phyloP scores from a whole-genome alignment of 1,140 invertebrate genomes.

The Temnothorax longispinosus region DNA sequence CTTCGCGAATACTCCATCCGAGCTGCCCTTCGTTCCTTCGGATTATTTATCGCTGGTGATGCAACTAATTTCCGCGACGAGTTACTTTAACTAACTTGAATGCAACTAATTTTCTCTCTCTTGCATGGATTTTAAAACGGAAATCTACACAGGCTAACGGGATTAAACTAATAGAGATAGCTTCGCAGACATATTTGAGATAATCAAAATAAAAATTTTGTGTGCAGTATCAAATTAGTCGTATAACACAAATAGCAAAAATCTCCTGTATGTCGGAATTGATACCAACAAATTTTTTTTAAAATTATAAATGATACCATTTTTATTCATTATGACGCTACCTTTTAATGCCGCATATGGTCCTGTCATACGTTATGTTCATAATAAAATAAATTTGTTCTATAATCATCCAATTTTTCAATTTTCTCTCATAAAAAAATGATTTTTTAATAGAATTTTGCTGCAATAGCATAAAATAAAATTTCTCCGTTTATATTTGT shows the following conservation, averaged over 20 bases:
- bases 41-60: constrained; percentile 33
- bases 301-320: not conserved
- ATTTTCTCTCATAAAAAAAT: not conserved
- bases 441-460: not conserved
- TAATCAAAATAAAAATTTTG: not conserved
- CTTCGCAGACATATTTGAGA: not conserved
- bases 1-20: constrained; percentile 1
- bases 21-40: not conserved
- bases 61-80: constrained; percentile 2
- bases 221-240: not conserved
- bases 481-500: constrained; percentile 16
- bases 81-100: constrained; percentile 10
- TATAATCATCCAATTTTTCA: not conserved
- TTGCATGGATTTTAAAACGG: not conserved
- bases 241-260: not conserved
- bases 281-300: not conserved
- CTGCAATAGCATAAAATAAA: constrained; percentile 7
- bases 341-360: not conserved
- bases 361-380: not conserved
- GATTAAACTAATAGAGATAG: not conserved
- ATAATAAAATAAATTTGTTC: constrained; percentile 5
- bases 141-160: not conserved
- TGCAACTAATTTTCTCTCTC: constrained; percentile 14
- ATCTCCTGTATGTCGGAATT: not conserved
- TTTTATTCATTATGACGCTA: not conserved